phyloP scores from a whole-genome alignment of 1,140 invertebrate genomes.

The Sipha flava region DNA sequence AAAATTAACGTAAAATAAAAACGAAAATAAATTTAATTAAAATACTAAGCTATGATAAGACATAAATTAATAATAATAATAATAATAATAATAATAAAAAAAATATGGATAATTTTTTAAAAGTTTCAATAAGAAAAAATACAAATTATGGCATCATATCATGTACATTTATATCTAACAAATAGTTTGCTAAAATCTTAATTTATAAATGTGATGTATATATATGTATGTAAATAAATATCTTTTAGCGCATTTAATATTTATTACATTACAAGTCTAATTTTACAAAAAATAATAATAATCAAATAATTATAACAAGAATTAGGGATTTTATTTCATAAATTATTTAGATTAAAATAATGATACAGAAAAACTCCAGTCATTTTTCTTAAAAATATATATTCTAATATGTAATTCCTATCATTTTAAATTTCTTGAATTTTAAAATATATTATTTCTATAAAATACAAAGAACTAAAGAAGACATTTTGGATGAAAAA shows the following conservation, averaged over 20 bases:
- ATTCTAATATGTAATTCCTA: background rate
- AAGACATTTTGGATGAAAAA: background rate
- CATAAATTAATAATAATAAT: slow-evolving; percentile 10
- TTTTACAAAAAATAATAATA: background rate
- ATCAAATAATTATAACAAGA: background rate
- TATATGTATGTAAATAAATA: background rate
- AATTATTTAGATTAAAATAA: background rate
- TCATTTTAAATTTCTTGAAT: background rate
- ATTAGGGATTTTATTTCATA: background rate
- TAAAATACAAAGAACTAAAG: background rate
- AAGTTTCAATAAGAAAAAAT: slow-evolving; percentile 3
- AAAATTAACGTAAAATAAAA: slow-evolving; percentile 3
- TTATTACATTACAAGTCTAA: background rate
- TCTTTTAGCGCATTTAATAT: background rate
- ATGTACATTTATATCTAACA: background rate
- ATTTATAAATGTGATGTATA: slow-evolving; percentile 7
- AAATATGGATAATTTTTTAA: background rate
- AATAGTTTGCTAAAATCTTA: slow-evolving; percentile 14
- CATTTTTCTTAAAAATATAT: background rate
- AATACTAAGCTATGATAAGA: slow-evolving; percentile 8
- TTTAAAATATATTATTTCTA: background rate
- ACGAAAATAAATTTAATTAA: slow-evolving; percentile 15
- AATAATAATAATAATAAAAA: slow-evolving; percentile 10
- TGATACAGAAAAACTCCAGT: slow-evolving; percentile 3
- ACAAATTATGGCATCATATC: slow-evolving; percentile 21